A percentile compares a stretch with the other conserved stretches of the same genome.
Evolutionary conservation across 2,888 invertebrate genomes (phyloP).

Genomic region (Clanis bilineata): DNA sequence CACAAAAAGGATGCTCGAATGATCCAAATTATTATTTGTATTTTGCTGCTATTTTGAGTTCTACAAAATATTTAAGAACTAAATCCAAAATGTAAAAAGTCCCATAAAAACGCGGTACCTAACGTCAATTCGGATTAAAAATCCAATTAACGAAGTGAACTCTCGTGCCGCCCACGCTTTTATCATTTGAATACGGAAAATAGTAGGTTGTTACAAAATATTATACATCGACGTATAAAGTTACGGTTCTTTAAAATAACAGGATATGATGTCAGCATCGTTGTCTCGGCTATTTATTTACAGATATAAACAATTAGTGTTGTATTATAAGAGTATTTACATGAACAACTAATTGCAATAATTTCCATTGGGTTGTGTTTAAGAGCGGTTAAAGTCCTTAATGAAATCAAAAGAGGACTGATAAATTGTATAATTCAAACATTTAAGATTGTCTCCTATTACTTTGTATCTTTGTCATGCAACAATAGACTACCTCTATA

Average conservation of each 20-base stretch:
- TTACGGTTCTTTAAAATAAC: slow-evolving; percentile 14
- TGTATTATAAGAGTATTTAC: slow-evolving; percentile 7
- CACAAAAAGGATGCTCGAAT: no score
- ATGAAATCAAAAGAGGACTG: slow-evolving; percentile 60
- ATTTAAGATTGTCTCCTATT: slow-evolving; percentile 67
- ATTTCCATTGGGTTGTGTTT: slow-evolving; percentile 20
- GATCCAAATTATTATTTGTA: background rate
- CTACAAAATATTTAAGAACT: slow-evolving; percentile 28
- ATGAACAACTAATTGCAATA: slow-evolving; percentile 7
- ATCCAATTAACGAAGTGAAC: slow-evolving; percentile 44
- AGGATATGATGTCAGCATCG: slow-evolving; percentile 9
- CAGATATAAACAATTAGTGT: background rate
- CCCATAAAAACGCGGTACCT: slow-evolving; percentile 28
- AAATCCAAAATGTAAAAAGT: slow-evolving; percentile 23
- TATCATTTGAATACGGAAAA: slow-evolving; percentile 17
- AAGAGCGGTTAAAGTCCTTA: slow-evolving; percentile 36
- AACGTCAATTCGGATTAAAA: slow-evolving; percentile 49
- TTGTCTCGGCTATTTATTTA: slow-evolving; percentile 10
- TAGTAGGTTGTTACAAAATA: slow-evolving; percentile 14
- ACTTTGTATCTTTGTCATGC: slow-evolving; percentile 75
- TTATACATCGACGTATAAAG: slow-evolving; percentile 15
- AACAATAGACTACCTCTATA: slow-evolving; percentile 72
- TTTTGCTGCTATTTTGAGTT: background rate
- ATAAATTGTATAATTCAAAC: slow-evolving; percentile 70
- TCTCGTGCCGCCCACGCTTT: slow-evolving; percentile 38